A percentile compares a stretch with the other conserved stretches of the same genome.
phyloP scores from a whole-genome alignment of 2,797 vertebrate species.

The Hozukius guyotensis region DNA sequence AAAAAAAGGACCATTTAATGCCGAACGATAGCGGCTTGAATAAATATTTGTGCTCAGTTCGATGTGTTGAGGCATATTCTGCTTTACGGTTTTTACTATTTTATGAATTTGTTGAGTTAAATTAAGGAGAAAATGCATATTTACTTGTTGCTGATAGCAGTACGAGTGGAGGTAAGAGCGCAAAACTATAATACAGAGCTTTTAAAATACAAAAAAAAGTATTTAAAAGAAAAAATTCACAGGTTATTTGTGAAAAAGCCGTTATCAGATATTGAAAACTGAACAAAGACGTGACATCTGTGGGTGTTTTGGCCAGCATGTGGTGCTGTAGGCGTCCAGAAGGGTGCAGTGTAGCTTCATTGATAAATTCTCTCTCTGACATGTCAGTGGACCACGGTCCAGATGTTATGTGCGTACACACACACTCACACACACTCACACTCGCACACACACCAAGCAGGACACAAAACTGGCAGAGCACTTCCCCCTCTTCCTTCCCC shows the following conservation, averaged over 20 bases:
- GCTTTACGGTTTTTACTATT: not conserved
- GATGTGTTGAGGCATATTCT: not conserved
- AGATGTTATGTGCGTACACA: slow-evolving; percentile 75
- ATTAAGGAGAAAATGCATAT: not conserved
- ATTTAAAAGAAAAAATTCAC: not conserved
- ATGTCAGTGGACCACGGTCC: slow-evolving; percentile 66
- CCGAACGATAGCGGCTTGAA: not conserved
- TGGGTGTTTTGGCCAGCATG: slow-evolving; percentile 1
- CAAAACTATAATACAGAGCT: not conserved
- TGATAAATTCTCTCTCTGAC: slow-evolving; percentile 37
- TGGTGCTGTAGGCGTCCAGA: slow-evolving; percentile 61
- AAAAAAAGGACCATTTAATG: not conserved
- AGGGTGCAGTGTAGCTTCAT: slow-evolving; percentile 82
- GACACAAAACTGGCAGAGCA: slow-evolving; percentile 82
- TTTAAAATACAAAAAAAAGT: not conserved
- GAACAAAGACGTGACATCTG: not conserved
- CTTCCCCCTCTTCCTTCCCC: slow-evolving; percentile 59
- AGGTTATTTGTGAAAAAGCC: not conserved
- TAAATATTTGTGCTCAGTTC: not conserved
- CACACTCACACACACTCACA: slow-evolving; percentile 30
- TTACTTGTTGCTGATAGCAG: not conserved
- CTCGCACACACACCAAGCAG: slow-evolving; percentile 49
- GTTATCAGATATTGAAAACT: not conserved
- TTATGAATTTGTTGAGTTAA: not conserved
- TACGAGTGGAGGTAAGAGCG: not conserved